Conservation (phyloP, 2,113 vertebrate species). For the Speoplatyrhinus poulsoni region DNA sequence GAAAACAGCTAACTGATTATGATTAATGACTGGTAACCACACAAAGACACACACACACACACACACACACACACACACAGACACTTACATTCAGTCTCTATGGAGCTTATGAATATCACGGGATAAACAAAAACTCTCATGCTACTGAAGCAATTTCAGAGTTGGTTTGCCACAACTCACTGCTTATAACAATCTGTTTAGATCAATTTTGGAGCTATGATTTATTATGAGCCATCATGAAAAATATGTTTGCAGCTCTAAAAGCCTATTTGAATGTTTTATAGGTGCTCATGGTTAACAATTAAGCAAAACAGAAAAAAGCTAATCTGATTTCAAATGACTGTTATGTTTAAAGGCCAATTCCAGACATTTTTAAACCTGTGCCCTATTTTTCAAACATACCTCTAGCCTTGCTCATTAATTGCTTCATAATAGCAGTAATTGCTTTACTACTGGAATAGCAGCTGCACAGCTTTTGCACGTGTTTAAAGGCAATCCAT, state of each 20-base stretch:
- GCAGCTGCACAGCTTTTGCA: too few species aligned
- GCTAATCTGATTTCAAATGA: conserved; percentile 20
- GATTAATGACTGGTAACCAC: conserved; percentile 55
- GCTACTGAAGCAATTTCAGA: conserved; percentile 36
- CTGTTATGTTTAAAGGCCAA: too few species aligned
- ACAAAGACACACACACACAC: conserved; percentile 41
- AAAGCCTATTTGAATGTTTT: conserved; percentile 30
- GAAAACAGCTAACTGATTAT: conserved; percentile 51
- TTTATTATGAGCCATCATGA: conserved; percentile 49
- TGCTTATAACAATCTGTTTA: conserved; percentile 44
- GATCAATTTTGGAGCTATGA: conserved; percentile 50
- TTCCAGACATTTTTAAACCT: too few species aligned
- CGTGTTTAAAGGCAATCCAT: too few species aligned
- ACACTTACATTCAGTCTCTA: conserved; percentile 17
- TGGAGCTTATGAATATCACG: conserved; percentile 22
- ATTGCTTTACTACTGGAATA: too few species aligned
- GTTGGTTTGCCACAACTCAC: conserved; percentile 43
- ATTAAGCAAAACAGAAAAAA: conserved; percentile 24
- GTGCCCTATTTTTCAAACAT: too few species aligned
- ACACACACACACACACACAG: conserved; percentile 33
- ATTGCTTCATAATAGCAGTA: too few species aligned
- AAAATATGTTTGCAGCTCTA: conserved; percentile 32
- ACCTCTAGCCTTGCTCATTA: too few species aligned
- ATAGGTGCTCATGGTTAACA: neutral
- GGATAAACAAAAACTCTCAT: conserved; percentile 19